A percentile compares a stretch with the other conserved stretches of the same genome.
These are phyloP conservation scores for Gonioctena quinquepunctata DNA, from an alignment of 1,140 invertebrate genomes.

Conservation along the genomic window DNA sequence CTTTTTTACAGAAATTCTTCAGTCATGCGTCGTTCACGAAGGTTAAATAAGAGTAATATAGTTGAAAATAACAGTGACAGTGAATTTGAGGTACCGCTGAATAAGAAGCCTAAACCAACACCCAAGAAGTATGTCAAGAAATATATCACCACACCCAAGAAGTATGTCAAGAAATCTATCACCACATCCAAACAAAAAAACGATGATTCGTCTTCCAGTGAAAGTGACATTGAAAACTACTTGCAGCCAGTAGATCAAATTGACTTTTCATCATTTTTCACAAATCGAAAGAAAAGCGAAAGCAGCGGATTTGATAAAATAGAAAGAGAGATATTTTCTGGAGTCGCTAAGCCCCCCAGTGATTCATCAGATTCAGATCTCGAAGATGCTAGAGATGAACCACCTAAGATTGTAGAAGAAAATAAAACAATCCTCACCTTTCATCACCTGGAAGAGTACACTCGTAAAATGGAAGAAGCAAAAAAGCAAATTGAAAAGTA, in stretches of 20 bases:
- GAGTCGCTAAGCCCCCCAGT: conserved; percentile 17
- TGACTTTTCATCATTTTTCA: conserved; percentile 56
- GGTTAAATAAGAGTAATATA: too few relatives aligned
- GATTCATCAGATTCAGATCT: conserved; percentile 49
- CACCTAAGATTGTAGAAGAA: not conserved
- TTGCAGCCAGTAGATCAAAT: conserved; percentile 54
- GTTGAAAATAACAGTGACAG: too few relatives aligned
- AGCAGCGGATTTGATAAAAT: conserved; percentile 44
- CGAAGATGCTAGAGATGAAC: conserved; percentile 36
- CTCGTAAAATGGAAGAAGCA: conserved; percentile 58
- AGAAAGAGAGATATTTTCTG: conserved; percentile 46
- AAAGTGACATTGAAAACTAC: conserved; percentile 59
- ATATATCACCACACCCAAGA: too few relatives aligned
- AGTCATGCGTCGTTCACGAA: too few relatives aligned
- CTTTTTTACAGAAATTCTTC: too few relatives aligned
- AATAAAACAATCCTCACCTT: conserved; percentile 51
- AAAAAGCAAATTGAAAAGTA: conserved; percentile 60
- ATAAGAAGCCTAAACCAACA: too few relatives aligned
- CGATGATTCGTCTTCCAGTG: conserved; percentile 53
- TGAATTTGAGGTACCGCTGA: too few relatives aligned
- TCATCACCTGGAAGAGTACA: conserved; percentile 58
- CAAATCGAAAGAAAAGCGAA: conserved; percentile 34
- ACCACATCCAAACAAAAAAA: too few relatives aligned
- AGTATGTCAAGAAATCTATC: too few relatives aligned
- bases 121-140: too few relatives aligned